Evolutionary conservation across 2,113 vertebrate species (phyloP), one percentile per base, ranked within the genome.

Genomic region (Alectura lathami): DNA sequence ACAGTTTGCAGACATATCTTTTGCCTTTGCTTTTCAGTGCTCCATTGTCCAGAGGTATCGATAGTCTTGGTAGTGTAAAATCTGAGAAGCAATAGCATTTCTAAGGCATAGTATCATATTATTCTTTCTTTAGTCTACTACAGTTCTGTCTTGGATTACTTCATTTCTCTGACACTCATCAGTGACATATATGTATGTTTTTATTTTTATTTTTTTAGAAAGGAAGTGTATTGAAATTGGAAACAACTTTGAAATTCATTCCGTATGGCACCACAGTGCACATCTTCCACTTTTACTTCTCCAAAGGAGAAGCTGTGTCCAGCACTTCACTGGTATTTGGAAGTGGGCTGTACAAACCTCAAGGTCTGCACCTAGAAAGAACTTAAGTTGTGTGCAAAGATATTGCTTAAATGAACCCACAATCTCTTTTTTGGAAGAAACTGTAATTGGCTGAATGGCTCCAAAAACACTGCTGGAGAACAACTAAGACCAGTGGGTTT

Each of bases 311-410:
- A 17, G 64, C 10, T 11, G 2, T 42, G 40, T 60, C 32, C 45
- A 51, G 36, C 57, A 51, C 1, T 1, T n/a, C 9, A 7, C 0
- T 3, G 17, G 9, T 51, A 6, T 6, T 1, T 29, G 26, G n/a
- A 79, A 79, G 9, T 32, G 48, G 23, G n/a, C 42, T 87, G 22
- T 50, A 38, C n/a, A 76, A 32, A 57, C 72, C 59, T 38, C 47
- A 43, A 56, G 36, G 16, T 53, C 57, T 27, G 68, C 50, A n/a
- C 23, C 68, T 60, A 23, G 32, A 64, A 69, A 67, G 27, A 38
- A 5, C 5, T 73, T 51, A 7, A 3, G 14, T 20, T 59, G 4
- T 18, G 8, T 80, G 48, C 11, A 34, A 68, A 50, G 17, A 13
- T 22, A 10, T 8, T 32, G 4, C 14, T 54, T 42, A 17, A 67